Evolutionary conservation across 2,888 invertebrate species (phyloP), one percentile per base, ranked within the genome.

Genomic region (Diplazon laetatorius): DNA sequence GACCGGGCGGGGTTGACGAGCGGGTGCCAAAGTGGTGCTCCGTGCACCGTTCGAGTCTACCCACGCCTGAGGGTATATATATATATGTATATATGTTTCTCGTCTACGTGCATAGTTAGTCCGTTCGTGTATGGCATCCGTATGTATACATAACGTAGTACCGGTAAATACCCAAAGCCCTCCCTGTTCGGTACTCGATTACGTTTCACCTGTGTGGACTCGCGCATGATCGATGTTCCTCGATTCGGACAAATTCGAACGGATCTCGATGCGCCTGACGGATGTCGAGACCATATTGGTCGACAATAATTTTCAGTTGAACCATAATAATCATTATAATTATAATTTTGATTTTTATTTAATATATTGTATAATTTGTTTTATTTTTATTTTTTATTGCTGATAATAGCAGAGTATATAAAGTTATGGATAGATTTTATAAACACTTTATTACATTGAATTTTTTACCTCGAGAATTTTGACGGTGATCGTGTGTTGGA

Each of bases 21-120:
- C 59, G 65, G 65, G 70, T 30, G 57, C 70, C 60, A 78, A 78
- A 78, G 74, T 78, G 78, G 74, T 78, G 74, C 78, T 78, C 65
- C 46, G 78, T 78, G 55, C 55, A 55, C 59, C 14, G 75, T 66
- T 78, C 66, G 65, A 71, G 70, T 78, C 52, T 59, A 65, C 66
- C 60, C 30, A 62, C 52, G 4, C 52, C 66, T 52, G n/a, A n/a
- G n/a, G n/a, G n/a, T n/a, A n/a, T n/a, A n/a, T n/a, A n/a, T n/a
- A n/a, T n/a, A n/a, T n/a, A n/a, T n/a, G n/a, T n/a, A n/a, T n/a
- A n/a, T 70, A 59, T 30, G 16, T 39, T 14, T 44, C 25, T 52
- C 44, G 18, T 68, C 46, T 39, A 22, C 52, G 35, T 66, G 50
- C 44, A 44, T 25, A 44, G 20, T 20, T 63, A 63, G 18, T 35